Evolutionary conservation across 1,140 invertebrate species (phyloP).

Genomic region (Calephelis nemesis): DNA sequence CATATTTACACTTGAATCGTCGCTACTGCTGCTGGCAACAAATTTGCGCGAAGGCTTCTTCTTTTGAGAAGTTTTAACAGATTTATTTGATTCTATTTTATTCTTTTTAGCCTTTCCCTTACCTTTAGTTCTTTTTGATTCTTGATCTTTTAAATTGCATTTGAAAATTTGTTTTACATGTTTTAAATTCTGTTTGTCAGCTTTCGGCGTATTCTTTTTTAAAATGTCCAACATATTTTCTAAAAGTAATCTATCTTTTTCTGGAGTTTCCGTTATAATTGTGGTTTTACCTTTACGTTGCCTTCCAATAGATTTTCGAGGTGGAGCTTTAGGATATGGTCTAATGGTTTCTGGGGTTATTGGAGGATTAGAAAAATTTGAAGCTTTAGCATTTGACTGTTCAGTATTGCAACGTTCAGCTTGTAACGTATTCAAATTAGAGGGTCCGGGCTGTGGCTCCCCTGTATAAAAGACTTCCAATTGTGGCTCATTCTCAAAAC

Average conservation of each 20-base stretch:
- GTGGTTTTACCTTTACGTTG: constrained; percentile 30
- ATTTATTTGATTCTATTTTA: too few relatives aligned
- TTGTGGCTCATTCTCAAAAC: too few relatives aligned
- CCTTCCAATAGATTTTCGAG: constrained; percentile 25
- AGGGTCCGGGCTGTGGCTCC: constrained; percentile 4
- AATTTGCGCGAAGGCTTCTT: constrained; percentile 15
- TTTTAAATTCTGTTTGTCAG: too few relatives aligned
- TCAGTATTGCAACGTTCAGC: constrained; percentile 12
- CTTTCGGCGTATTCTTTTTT: constrained; percentile 27
- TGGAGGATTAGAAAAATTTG: constrained; percentile 18
- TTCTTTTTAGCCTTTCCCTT: too few relatives aligned
- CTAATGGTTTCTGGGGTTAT: constrained; percentile 20
- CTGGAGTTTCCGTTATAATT: constrained; percentile 30
- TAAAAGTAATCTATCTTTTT: constrained; percentile 32
- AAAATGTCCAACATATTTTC: constrained; percentile 30
- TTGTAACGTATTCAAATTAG: constrained; percentile 9
- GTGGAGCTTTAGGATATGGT: constrained; percentile 28
- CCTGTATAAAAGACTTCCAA: too few relatives aligned
- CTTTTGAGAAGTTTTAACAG: too few relatives aligned
- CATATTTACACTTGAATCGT: constrained; percentile 15
- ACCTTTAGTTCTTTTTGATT: constrained; percentile 24
- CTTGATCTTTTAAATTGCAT: constrained; percentile 24
- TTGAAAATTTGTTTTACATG: constrained; percentile 30
- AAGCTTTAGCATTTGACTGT: background rate
- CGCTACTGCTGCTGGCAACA: constrained; percentile 18